A percentile compares a stretch with the other conserved stretches of the same genome.
These are phyloP conservation scores for Fissipunctia ypsillon DNA, from an alignment of 2,888 invertebrate species.

Conservation along the genomic window DNA sequence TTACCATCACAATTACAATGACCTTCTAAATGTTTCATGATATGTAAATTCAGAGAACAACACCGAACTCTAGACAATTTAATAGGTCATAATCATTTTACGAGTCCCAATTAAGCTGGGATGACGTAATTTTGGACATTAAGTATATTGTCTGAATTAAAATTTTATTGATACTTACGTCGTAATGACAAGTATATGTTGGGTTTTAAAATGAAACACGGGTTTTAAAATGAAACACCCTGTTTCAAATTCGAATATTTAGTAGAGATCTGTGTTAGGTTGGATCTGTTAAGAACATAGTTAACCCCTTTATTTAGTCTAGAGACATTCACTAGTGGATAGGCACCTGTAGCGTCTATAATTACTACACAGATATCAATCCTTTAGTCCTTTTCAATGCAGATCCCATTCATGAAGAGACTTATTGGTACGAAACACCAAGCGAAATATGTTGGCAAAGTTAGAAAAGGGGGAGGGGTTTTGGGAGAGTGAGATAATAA, in stretches of 20 bases:
- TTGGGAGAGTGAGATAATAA: too few species aligned
- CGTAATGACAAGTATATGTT: constrained; percentile 48
- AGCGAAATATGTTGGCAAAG: neutral
- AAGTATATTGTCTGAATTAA: constrained; percentile 64
- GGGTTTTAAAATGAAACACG: constrained; percentile 47
- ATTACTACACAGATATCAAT: neutral
- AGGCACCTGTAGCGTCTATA: neutral
- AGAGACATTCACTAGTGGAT: neutral
- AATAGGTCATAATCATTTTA: constrained; percentile 77
- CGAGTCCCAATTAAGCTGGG: constrained; percentile 69
- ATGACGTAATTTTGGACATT: constrained; percentile 68
- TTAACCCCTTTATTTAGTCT: neutral
- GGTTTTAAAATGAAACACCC: constrained; percentile 45
- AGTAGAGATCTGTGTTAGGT: neutral
- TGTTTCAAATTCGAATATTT: constrained; percentile 27
- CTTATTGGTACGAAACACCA: neutral
- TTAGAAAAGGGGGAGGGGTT: too few species aligned
- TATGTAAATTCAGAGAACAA: constrained; percentile 63
- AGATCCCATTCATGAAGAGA: neutral
- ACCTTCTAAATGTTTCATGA: constrained; percentile 49
- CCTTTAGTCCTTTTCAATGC: neutral
- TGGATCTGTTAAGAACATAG: neutral
- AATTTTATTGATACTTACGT: constrained; percentile 55
- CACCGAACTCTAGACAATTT: constrained; percentile 72
- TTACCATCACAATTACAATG: constrained; percentile 31